Evolutionary conservation across 2,888 invertebrate species (phyloP), one percentile per base, ranked within the genome.

Genomic region (Julus scanicus): DNA sequence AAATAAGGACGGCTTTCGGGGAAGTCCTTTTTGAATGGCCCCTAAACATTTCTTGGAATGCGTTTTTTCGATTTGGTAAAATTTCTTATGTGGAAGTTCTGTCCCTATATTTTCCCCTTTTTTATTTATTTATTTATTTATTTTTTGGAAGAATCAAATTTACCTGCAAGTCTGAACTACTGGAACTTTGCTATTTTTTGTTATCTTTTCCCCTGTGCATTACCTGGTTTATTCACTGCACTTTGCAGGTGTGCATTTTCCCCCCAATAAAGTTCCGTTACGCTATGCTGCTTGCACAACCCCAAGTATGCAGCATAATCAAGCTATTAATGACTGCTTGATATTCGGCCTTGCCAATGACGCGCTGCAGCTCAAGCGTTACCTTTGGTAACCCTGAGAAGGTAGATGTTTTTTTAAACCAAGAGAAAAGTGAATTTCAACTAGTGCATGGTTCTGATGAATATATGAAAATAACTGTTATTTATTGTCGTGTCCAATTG

Each of bases 201-300:
- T 37, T 39, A 11, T 29, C 4, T 15, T 29, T 37, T 15, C 80
- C 29, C 80, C 80, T 29, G 80, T 39, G 37, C 80, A 37, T 15
- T 80, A 80, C 80, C 80, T 37, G 37, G 29, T 9, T 29, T 80
- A 15, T 29, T 80, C 37, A 11, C 37, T 80, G 37, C 80, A 80
- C 37, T 80, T 53, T 80, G 80, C 80, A 80, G 80, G 37, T 80
- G 80, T 29, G 37, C 80, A 80, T 80, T 80, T 80, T 39, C 13
- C 13, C 11, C 8, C 53, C 9, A 4, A 17, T 3, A 80, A 37
- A 11, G 29, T 29, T 8, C 80, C 80, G 80, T 80, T 80, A 80
- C 80, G 80, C 80, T 80, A 80, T 80, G 37, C 80, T 80, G 80
- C 80, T 80, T 80, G 80, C 80, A 80, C 80, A 80, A 80, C 80